Percentiles rank a stretch among this genome's conserved stretches.
Evolutionary conservation across 1,140 invertebrate species (phyloP).

Genomic region (Rhopalosiphum maidis): DNA sequence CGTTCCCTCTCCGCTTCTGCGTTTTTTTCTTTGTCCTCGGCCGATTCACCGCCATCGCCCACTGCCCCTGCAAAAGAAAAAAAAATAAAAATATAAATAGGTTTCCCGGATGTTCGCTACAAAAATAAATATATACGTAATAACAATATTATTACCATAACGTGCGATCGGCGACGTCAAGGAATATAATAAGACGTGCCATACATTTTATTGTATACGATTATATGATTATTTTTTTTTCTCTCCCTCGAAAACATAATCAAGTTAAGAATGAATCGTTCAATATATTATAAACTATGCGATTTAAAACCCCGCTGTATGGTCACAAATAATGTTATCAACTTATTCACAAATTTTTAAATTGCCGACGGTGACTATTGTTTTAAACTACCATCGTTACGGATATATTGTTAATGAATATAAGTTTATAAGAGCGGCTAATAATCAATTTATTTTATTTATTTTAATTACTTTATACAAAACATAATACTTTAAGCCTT

Average conservation of each 20-base stretch:
- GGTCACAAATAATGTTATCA: background rate
- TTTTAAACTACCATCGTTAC: background rate
- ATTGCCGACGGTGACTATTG: background rate
- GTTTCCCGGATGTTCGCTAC: background rate
- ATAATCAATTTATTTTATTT: slow-evolving; percentile 10
- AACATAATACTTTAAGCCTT: slow-evolving; percentile 11
- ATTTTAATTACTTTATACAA: background rate
- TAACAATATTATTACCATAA: background rate
- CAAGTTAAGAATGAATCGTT: background rate
- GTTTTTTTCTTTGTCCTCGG: slow-evolving; percentile 91
- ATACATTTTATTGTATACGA: background rate
- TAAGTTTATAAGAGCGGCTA: background rate
- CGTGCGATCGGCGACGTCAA: background rate
- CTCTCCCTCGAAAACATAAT: background rate
- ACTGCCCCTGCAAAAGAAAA: slow-evolving; percentile 74
- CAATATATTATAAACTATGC: background rate
- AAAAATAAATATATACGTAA: background rate
- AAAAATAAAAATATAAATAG: slow-evolving; percentile 28
- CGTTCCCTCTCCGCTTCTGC: slow-evolving; percentile 94
- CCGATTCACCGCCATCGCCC: slow-evolving; percentile 83
- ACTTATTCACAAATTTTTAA: background rate
- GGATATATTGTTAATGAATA: background rate
- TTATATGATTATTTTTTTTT: background rate
- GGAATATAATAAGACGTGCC: background rate
- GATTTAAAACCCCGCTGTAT: background rate